phyloP scores from a whole-genome alignment of 2,888 invertebrate species.

The Callyntrura sp. region DNA sequence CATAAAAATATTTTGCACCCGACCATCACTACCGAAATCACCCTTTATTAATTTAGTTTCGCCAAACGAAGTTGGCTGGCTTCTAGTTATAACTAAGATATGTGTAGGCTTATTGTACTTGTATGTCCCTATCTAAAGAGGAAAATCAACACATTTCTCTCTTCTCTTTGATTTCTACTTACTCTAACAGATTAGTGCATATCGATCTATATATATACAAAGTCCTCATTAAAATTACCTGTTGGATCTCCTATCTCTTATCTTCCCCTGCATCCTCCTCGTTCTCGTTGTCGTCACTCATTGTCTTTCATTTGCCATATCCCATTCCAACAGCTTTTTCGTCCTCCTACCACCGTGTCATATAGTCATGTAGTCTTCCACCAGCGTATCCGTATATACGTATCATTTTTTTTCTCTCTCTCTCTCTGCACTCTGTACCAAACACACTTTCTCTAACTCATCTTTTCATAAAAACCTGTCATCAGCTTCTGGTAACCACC shows the following conservation, averaged over 20 bases:
- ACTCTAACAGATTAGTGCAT: neutral
- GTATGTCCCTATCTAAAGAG: slow-evolving; percentile 60
- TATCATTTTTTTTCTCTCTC: neutral
- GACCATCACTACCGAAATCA: no score
- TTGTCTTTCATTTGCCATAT: slow-evolving; percentile 35
- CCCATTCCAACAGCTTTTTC: slow-evolving; percentile 38
- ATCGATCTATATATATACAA: neutral
- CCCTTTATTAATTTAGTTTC: no score
- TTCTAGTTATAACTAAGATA: no score
- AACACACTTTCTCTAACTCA: neutral
- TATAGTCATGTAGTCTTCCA: no score
- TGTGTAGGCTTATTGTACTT: neutral
- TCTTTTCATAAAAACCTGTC: neutral
- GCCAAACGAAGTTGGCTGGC: no score
- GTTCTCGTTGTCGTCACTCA: slow-evolving; percentile 22
- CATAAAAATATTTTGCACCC: neutral
- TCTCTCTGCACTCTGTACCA: neutral
- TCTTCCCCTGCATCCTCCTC: neutral
- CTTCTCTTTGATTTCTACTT: neutral
- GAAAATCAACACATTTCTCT: slow-evolving; percentile 56
- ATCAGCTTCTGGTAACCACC: neutral
- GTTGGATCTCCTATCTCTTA: slow-evolving; percentile 35
- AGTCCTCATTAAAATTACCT: slow-evolving; percentile 39
- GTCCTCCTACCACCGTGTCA: slow-evolving; percentile 13
- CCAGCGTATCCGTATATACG: neutral